These are phyloP conservation scores for Xenopus borealis DNA, from an alignment of 2,113 vertebrate genomes.

Conservation along the genomic window DNA sequence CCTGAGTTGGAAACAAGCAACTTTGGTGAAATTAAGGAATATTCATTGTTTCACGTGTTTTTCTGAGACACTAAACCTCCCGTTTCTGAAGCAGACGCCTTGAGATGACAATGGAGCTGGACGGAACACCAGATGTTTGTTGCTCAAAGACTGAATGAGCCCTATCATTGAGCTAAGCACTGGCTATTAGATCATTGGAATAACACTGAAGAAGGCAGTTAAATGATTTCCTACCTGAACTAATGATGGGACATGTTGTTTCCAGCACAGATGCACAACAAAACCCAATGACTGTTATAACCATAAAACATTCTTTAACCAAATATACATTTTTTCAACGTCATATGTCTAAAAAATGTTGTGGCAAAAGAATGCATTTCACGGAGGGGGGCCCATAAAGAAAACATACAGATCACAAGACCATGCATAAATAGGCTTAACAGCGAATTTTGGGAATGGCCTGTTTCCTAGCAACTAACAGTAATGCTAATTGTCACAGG, in stretches of 20 bases:
- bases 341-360: background rate
- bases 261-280: conserved; percentile 14
- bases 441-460: conserved; percentile 18
- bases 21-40: background rate
- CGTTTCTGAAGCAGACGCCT: conserved; percentile 29
- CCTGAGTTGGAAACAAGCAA: conserved; percentile 50
- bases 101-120: conserved; percentile 43
- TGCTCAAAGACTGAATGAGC: conserved; percentile 55
- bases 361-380: background rate
- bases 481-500: conserved; percentile 10
- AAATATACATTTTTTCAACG: conserved; percentile 15
- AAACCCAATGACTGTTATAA: background rate
- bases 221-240: conserved; percentile 61
- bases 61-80: conserved; percentile 22
- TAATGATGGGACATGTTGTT: conserved; percentile 50
- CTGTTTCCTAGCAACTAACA: conserved; percentile 30
- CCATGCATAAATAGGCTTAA: conserved; percentile 29
- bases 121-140: conserved; percentile 60
- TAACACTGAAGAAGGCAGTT: conserved; percentile 59
- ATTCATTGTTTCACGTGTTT: background rate
- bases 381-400: background rate
- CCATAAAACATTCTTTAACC: too few species aligned
- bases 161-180: conserved; percentile 64
- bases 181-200: conserved; percentile 64
- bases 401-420: conserved; percentile 5